These are phyloP conservation scores for Benitochromis conjunctus DNA, from an alignment of 2,113 vertebrate species.

Conservation along the genomic window DNA sequence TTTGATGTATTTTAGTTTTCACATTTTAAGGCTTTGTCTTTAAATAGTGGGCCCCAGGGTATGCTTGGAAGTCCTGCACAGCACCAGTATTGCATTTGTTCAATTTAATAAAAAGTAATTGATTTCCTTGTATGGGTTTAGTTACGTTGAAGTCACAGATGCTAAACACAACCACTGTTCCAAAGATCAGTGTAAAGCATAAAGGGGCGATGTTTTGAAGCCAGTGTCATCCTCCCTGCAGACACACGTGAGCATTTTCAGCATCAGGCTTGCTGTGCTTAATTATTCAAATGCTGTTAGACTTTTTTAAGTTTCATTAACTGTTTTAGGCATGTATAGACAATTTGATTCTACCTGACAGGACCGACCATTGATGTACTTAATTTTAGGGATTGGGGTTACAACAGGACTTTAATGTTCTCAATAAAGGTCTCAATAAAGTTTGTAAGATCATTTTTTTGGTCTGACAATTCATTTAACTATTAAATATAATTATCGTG, in stretches of 20 bases:
- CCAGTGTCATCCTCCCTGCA: not conserved
- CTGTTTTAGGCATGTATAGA: not conserved
- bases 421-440: not conserved
- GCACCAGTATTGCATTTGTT: not conserved
- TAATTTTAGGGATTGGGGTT: not conserved
- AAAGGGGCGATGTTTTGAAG: not conserved
- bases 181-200: not conserved
- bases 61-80: not conserved
- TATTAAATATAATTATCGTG: not conserved
- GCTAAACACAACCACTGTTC: not conserved
- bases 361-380: not conserved
- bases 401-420: not conserved
- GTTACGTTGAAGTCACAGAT: not conserved
- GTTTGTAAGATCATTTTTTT: not conserved
- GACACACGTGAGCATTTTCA: not conserved
- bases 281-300: conserved; percentile 3
- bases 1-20: not conserved
- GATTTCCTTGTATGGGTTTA: not conserved
- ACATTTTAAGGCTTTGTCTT: not conserved
- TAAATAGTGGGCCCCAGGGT: not conserved
- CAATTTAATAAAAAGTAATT: not conserved
- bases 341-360: conserved; percentile 1
- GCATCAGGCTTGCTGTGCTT: not conserved
- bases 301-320: not conserved
- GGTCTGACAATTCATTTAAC: not conserved